Conservation (phyloP, 2,888 invertebrate genomes). For the Habroteleia sp. region DNA sequence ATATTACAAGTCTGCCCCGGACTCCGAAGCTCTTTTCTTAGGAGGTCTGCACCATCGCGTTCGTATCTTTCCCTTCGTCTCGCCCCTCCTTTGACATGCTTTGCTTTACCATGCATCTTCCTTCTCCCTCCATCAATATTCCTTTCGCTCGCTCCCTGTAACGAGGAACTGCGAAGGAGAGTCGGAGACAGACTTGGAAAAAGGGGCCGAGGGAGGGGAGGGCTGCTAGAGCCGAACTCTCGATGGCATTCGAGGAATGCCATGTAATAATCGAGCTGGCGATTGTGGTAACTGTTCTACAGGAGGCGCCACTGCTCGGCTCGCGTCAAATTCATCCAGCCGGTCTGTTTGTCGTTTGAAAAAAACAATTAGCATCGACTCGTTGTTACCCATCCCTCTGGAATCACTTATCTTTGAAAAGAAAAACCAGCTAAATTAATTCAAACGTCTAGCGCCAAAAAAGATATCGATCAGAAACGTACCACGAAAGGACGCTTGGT, state of each 20-base stretch:
- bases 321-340: slow-evolving; percentile 56
- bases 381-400: background rate
- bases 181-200: slow-evolving; percentile 55
- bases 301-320: slow-evolving; percentile 77
- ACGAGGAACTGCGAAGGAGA: slow-evolving; percentile 66
- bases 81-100: background rate
- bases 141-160: slow-evolving; percentile 68
- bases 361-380: slow-evolving; percentile 10
- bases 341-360: background rate
- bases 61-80: slow-evolving; percentile 10
- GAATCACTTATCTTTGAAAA: no score
- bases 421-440: slow-evolving; percentile 15
- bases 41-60: slow-evolving; percentile 63
- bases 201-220: slow-evolving; percentile 64
- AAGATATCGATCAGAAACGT: slow-evolving; percentile 2
- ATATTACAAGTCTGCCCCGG: slow-evolving; percentile 67
- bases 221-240: slow-evolving; percentile 65
- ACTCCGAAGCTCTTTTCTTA: slow-evolving; percentile 67
- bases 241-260: slow-evolving; percentile 79
- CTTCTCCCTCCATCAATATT: slow-evolving; percentile 13
- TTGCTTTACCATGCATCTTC: background rate
- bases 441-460: background rate
- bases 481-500: slow-evolving; percentile 6
- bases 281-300: slow-evolving; percentile 71
- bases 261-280: slow-evolving; percentile 79